Percentiles rank a stretch among this genome's conserved stretches.
Evolutionary conservation across 2,888 invertebrate genomes (phyloP).

Genomic region (Rhamnusium bicolor): DNA sequence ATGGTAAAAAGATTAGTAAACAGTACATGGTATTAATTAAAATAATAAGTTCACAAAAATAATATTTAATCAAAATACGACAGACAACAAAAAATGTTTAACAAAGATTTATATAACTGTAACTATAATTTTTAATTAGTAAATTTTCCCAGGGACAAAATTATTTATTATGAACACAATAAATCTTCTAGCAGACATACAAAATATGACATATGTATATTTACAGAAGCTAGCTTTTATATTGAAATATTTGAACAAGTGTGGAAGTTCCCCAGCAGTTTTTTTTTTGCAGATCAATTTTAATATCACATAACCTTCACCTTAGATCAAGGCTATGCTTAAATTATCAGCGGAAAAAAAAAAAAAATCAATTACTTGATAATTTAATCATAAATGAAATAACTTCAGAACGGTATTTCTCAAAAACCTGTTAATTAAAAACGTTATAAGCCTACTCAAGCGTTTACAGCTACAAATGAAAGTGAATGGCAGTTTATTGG

Average conservation of each 20-base stretch:
- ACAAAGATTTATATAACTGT: neutral
- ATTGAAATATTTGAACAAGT: neutral
- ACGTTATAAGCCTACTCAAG: neutral
- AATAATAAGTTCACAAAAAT: no score
- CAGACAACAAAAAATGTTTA: neutral
- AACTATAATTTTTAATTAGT: neutral
- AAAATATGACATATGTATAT: no score
- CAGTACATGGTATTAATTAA: neutral
- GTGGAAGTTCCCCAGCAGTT: neutral
- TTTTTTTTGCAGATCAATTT: neutral
- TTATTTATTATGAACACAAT: no score
- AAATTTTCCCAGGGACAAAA: neutral
- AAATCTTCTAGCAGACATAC: no score
- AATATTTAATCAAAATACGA: no score
- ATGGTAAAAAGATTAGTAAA: neutral
- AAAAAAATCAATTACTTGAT: neutral
- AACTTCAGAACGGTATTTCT: neutral
- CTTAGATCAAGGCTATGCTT: neutral
- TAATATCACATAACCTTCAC: neutral
- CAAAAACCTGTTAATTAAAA: neutral
- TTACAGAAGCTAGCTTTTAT: no score
- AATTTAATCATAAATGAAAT: neutral
- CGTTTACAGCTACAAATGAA: constrained; percentile 21
- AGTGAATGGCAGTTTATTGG: neutral
- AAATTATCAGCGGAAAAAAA: neutral